phyloP scores from a whole-genome alignment of 64 coral and sea anemone species.

The Montipora sp. region DNA sequence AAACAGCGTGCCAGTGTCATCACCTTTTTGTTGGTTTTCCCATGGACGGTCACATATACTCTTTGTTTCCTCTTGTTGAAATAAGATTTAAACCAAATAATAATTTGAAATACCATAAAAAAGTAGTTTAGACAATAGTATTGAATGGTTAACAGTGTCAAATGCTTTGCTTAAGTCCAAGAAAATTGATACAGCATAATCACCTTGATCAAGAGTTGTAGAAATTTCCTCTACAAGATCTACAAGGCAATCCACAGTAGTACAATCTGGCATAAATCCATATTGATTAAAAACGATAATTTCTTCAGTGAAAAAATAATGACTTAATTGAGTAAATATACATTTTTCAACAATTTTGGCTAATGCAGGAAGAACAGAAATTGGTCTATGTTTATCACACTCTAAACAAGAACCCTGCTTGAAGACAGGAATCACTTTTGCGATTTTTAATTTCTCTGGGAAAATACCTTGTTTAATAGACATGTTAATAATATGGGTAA shows the following conservation, averaged over 20 bases:
- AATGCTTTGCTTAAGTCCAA: slow-evolving; percentile 50
- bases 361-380: slow-evolving; percentile 35
- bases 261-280: background rate
- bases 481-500: slow-evolving; percentile 18
- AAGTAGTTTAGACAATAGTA: slow-evolving; percentile 13
- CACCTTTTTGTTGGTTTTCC: too few species aligned
- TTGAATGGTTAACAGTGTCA: slow-evolving; percentile 19
- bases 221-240: slow-evolving; percentile 30
- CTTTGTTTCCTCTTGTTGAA: background rate
- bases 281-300: slow-evolving; percentile 26
- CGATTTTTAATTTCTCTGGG: slow-evolving; percentile 24
- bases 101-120: background rate
- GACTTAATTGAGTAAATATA: slow-evolving; percentile 13
- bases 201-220: background rate
- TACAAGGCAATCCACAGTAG: slow-evolving; percentile 16
- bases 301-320: slow-evolving; percentile 2
- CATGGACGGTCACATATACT: background rate
- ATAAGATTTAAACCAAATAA: slow-evolving; percentile 31
- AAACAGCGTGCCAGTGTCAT: too few species aligned
- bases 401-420: slow-evolving; percentile 29
- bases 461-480: slow-evolving; percentile 30
- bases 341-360: slow-evolving; percentile 42
- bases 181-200: background rate
- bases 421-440: slow-evolving; percentile 34
- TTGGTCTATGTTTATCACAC: slow-evolving; percentile 38